A percentile compares a stretch with the other conserved stretches of the same genome.
These are phyloP conservation scores for Spodoptera exigua DNA, from an alignment of 2,888 invertebrate genomes.

Conservation along the genomic window DNA sequence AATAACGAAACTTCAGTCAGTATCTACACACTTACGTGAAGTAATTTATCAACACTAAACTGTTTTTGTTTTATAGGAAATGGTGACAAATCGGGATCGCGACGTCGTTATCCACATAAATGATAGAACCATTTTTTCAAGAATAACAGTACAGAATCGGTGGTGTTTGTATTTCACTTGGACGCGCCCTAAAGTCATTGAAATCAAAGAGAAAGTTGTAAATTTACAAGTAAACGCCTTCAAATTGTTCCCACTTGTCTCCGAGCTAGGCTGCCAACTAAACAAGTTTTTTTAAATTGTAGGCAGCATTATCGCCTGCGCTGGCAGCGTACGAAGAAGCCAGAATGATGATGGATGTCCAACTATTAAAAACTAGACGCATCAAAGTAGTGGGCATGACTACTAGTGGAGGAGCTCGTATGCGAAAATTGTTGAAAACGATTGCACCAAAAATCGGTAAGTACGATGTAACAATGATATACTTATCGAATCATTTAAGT, in stretches of 20 bases:
- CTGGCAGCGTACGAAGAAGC: slow-evolving; percentile 80
- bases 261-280: too few species aligned
- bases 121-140: slow-evolving; percentile 39
- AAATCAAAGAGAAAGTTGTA: slow-evolving; percentile 57
- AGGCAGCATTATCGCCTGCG: slow-evolving; percentile 62
- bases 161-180: slow-evolving; percentile 79
- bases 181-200: slow-evolving; percentile 56
- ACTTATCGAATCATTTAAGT: too few species aligned
- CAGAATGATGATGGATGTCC: slow-evolving; percentile 88
- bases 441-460: slow-evolving; percentile 91
- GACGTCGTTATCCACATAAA: slow-evolving; percentile 29
- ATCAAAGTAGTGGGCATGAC: slow-evolving; percentile 92
- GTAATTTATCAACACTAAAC: neutral
- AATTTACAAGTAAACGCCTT: slow-evolving; percentile 72
- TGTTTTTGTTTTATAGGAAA: slow-evolving; percentile 61
- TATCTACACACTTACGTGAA: too few species aligned
- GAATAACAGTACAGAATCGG: slow-evolving; percentile 61
- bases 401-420: slow-evolving; percentile 93
- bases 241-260: too few species aligned
- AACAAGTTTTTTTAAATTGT: slow-evolving; percentile 40
- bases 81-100: slow-evolving; percentile 50
- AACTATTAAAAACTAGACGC: slow-evolving; percentile 75
- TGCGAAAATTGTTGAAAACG: slow-evolving; percentile 89
- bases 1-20: too few species aligned
- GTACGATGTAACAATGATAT: neutral